Percentiles rank a stretch among this genome's conserved stretches.
Conservation (phyloP, 2,888 invertebrate genomes). For the Ligdia adustata region DNA sequence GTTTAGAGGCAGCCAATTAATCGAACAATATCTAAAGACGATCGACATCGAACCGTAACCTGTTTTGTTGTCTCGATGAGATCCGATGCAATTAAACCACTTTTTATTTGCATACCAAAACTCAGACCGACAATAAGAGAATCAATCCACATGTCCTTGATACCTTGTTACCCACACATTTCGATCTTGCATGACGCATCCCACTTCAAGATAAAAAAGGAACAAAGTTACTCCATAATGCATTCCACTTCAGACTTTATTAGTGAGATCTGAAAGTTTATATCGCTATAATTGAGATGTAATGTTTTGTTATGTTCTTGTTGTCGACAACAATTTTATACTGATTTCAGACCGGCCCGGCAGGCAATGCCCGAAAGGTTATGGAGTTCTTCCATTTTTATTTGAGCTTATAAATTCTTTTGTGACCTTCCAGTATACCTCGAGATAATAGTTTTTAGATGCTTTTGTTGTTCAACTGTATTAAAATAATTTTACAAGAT, state of each 20-base stretch:
- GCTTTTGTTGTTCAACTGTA: too few relatives aligned
- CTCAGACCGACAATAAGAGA: constrained; percentile 54
- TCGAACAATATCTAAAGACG: constrained; percentile 11
- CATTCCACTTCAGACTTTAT: constrained; percentile 32
- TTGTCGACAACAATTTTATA: constrained; percentile 54
- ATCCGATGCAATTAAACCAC: constrained; percentile 47
- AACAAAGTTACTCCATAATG: constrained; percentile 29
- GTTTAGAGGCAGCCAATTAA: constrained; percentile 20
- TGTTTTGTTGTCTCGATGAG: constrained; percentile 24
- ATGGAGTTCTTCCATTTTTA: constrained; percentile 48
- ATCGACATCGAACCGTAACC: constrained; percentile 23
- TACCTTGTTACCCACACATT: constrained; percentile 69
- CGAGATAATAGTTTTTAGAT: neutral
- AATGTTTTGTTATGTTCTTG: constrained; percentile 44
- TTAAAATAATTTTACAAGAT: too few relatives aligned
- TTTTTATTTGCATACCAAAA: constrained; percentile 68
- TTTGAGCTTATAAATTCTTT: constrained; percentile 38
- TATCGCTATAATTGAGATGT: constrained; percentile 54
- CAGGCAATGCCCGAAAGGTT: constrained; percentile 50
- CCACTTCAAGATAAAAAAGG: constrained; percentile 37
- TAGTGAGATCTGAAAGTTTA: constrained; percentile 24
- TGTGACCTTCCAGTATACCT: neutral
- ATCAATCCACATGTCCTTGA: constrained; percentile 67
- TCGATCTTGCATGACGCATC: constrained; percentile 67
- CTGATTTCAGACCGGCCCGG: constrained; percentile 50